Conservation (phyloP, 2,113 vertebrate species). For the Gymnarchus niloticus region DNA sequence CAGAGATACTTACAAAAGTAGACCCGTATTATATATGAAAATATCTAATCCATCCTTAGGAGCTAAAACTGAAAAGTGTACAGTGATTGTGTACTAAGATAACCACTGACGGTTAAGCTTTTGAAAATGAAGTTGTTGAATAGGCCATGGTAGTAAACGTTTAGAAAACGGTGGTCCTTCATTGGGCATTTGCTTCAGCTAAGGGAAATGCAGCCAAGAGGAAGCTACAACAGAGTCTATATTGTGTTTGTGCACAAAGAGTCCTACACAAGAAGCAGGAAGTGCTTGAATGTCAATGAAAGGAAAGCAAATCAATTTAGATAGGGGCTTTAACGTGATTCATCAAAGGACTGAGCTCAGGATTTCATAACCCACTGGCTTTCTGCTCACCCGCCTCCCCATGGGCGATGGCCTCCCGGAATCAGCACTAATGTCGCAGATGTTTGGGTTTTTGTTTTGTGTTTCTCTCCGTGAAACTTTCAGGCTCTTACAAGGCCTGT, state of each 20-base stretch:
- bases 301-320: not conserved
- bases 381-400: not conserved
- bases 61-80: slow-evolving; percentile 47
- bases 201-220: slow-evolving; percentile 24
- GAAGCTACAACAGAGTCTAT: slow-evolving; percentile 20
- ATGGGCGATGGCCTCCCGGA: not conserved
- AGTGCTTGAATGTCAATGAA: slow-evolving; percentile 22
- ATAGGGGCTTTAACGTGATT: slow-evolving; percentile 7
- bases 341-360: not conserved
- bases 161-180: slow-evolving; percentile 24
- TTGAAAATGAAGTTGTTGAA: slow-evolving; percentile 33
- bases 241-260: slow-evolving; percentile 22
- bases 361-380: not conserved
- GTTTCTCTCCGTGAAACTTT: not conserved
- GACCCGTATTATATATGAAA: slow-evolving; percentile 82
- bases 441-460: not conserved
- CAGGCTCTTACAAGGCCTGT: not conserved
- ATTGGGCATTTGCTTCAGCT: slow-evolving; percentile 12
- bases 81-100: slow-evolving; percentile 41
- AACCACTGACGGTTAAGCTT: slow-evolving; percentile 8
- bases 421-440: not conserved
- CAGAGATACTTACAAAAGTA: slow-evolving; percentile 72
- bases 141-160: slow-evolving; percentile 38
- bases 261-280: slow-evolving; percentile 17
- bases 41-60: slow-evolving; percentile 51